Evolutionary conservation across 1,140 invertebrate species (phyloP), one percentile per base, ranked within the genome.

Genomic region (Scaptomyza graminum): DNA sequence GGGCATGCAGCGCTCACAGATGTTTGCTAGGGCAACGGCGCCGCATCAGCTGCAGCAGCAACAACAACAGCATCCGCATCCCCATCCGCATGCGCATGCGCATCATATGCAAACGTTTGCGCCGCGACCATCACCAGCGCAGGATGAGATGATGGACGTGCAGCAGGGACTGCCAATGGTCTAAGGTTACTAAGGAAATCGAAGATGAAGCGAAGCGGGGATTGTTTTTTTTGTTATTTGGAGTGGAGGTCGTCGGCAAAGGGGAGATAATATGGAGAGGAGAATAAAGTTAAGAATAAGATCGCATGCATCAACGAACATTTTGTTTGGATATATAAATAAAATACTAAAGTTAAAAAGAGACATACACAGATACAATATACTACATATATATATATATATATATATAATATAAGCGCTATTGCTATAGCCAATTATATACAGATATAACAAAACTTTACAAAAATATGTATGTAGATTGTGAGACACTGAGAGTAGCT

Each of bases 121-220:
- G 44, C 90, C 90, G 37, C 90, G 91, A 3, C 90, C 91, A 25
- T 92, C 91, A 25, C 91, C 91, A 5, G 82, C 82, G 54, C 91
- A 92, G 77, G 91, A 92, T 65, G 91, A 92, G 76, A 92, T 92
- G 89, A 92, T 92, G 91, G 91, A 92, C 59, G 90, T 91, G 28
- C 85, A 90, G 81, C 90, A 90, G 59, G 87, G 91, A 54, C 61
- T 91, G 61, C 90, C 83, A 12, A 90, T 90, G 71, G 83, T 91
- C 72, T 91, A 83, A 66, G 46, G 74, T 82, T 82, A 88, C 78
- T 80, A 84, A 81, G 28, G 50, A 50, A 18, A 50, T 52, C 25
- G n/a, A 59, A 47, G 13, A 41, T 44, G 34, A 25, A 46, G 54
- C 2, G 18, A 44, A 59, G 39, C 7, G 9, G 44, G 8, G 50